These are phyloP conservation scores for Abramis brama DNA, from an alignment of 2,113 vertebrate genomes.

Conservation along the genomic window DNA sequence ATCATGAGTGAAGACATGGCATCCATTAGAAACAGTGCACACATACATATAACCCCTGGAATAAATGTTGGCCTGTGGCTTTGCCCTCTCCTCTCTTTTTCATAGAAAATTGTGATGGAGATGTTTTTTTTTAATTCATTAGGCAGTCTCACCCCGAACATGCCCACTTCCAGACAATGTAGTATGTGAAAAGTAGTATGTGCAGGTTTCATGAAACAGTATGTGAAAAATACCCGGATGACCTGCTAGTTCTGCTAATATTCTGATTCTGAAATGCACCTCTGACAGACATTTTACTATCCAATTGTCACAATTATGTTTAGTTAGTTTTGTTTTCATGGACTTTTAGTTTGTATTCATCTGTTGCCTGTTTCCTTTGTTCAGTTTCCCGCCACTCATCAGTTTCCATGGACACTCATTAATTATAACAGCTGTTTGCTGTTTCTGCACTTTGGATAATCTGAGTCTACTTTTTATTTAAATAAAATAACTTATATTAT, in stretches of 20 bases:
- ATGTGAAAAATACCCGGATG: neutral
- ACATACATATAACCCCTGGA: constrained; percentile 30
- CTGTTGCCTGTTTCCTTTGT: no score
- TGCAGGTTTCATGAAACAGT: neutral
- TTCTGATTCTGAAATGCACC: neutral
- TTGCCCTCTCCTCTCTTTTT: neutral
- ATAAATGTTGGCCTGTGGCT: constrained; percentile 30
- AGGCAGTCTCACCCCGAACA: neutral
- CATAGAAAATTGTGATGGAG: neutral
- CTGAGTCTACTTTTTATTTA: no score
- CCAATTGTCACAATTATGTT: no score
- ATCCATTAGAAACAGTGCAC: constrained; percentile 70
- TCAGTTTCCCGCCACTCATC: no score
- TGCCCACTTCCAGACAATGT: neutral
- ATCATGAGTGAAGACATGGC: constrained; percentile 73
- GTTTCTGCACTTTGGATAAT: no score
- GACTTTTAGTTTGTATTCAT: no score
- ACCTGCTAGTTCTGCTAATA: neutral
- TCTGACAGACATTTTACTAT: neutral
- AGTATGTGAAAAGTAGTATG: neutral
- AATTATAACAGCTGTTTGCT: no score
- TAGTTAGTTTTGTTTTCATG: no score
- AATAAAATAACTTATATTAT: no score
- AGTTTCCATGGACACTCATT: no score
- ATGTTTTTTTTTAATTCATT: neutral